Evolutionary conservation across 2,888 invertebrate genomes (phyloP), one percentile per base, ranked within the genome.

Genomic region (Copidosoma aretas): DNA sequence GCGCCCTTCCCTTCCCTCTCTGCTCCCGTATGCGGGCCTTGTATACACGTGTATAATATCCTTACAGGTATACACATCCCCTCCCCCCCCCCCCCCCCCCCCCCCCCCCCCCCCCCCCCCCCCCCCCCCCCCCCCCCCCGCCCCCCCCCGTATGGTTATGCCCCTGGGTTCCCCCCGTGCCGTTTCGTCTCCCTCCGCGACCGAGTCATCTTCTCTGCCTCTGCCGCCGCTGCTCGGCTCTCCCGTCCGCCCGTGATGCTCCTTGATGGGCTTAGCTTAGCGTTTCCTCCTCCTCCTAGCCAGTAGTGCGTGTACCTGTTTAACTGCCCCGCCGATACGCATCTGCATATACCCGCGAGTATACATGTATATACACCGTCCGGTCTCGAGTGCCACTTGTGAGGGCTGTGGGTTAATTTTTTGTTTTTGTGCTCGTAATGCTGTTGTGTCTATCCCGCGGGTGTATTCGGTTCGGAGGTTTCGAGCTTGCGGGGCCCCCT

Each of bases 141-240:
- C 67, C 64, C 56, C 54, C 54, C 67, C 67, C 65, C 43, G n/a
- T n/a, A n/a, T n/a, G n/a, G n/a, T n/a, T n/a, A n/a, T n/a, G n/a
- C n/a, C n/a, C 68, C 67, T 69, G 53, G 51, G 43, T 68, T 54
- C 21, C 43, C n/a, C 22, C 60, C 24, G 61, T 54, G 53, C 60
- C 49, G 24, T 39, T 58, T 46, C 22, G 14, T 54, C 64, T 51
- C 54, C 60, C 21, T 63, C 0, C 32, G n/a, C 8, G 64, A 63
- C 24, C 73, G 63, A 71, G 69, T 71, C 73, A 73, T 74, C 70
- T 73, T 71, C 69, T 60, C 68, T 70, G 70, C 72, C 64, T 64
- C 54, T 60, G 17, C 43, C n/a, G 39, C 46, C 32, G 8, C 53
- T 22, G n/a, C n/a, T n/a, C n/a, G n/a, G n/a, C n/a, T 22, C 17